Evolutionary conservation across 2,113 vertebrate genomes (phyloP).

Genomic region (Scytalopus superciliaris): DNA sequence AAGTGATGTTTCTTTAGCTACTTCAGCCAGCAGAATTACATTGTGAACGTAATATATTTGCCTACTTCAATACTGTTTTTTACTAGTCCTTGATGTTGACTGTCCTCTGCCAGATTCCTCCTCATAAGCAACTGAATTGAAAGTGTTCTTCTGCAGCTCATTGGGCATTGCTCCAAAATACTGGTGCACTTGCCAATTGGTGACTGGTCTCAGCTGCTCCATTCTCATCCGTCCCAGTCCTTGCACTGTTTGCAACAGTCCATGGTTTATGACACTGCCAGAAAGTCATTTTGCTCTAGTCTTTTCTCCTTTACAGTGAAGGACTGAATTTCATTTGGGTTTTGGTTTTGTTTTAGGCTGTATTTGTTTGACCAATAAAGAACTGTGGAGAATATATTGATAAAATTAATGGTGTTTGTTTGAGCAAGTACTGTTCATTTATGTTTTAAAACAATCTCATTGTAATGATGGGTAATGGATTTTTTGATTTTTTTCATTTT

Average conservation of each 20-base stretch:
- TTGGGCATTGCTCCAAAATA: neutral
- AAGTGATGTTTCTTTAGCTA: neutral
- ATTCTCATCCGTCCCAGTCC: neutral
- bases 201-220: neutral
- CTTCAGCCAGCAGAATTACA: neutral
- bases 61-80: neutral
- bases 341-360: neutral
- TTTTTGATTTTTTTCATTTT: neutral
- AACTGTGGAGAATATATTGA: neutral
- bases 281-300: neutral
- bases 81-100: neutral
- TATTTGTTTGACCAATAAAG: neutral
- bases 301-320: neutral
- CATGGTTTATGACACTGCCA: neutral
- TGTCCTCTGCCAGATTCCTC: neutral
- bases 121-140: neutral
- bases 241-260: neutral
- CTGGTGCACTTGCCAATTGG: neutral
- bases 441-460: neutral
- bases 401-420: neutral
- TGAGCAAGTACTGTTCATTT: neutral
- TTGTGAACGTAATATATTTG: neutral
- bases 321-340: neutral
- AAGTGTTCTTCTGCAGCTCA: neutral
- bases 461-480: neutral